Conservation (phyloP, 2,888 invertebrate genomes). For the Bembecia ichneumoniformis region DNA sequence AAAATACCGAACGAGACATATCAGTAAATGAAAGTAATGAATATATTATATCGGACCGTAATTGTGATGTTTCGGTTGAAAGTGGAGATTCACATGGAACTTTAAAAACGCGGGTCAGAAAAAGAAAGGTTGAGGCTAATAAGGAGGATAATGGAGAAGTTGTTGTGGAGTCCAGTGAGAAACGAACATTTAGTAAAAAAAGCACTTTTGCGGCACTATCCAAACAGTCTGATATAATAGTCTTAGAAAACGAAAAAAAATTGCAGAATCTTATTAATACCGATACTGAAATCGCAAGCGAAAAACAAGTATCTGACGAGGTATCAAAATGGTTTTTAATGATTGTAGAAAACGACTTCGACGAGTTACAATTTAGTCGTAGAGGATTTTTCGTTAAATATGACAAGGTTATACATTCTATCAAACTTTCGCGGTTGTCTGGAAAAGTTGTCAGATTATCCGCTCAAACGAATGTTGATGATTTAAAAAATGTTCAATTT, state of each 20-base stretch:
- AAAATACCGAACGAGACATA: background rate
- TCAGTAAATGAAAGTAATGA: background rate
- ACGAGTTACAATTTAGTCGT: constrained; percentile 60
- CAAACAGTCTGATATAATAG: background rate
- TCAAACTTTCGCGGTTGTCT: constrained; percentile 54
- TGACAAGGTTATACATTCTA: constrained; percentile 61
- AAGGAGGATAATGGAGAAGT: too few relatives aligned
- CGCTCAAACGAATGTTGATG: constrained; percentile 33
- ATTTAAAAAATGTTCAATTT: constrained; percentile 36
- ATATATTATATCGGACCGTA: background rate
- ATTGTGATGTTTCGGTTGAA: background rate
- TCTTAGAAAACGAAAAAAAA: background rate
- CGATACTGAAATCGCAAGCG: too few relatives aligned
- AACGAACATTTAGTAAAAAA: background rate
- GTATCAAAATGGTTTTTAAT: constrained; percentile 71
- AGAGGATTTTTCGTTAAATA: constrained; percentile 68
- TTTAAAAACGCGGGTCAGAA: background rate
- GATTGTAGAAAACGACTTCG: constrained; percentile 67
- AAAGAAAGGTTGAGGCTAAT: background rate
- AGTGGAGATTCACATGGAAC: background rate
- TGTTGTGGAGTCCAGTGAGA: background rate
- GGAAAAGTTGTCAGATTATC: constrained; percentile 64
- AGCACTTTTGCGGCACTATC: background rate
- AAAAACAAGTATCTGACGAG: background rate
- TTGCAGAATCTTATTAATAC: background rate